Evolutionary conservation across 1,140 invertebrate genomes (phyloP).

Genomic region (Drosophila littoralis): DNA sequence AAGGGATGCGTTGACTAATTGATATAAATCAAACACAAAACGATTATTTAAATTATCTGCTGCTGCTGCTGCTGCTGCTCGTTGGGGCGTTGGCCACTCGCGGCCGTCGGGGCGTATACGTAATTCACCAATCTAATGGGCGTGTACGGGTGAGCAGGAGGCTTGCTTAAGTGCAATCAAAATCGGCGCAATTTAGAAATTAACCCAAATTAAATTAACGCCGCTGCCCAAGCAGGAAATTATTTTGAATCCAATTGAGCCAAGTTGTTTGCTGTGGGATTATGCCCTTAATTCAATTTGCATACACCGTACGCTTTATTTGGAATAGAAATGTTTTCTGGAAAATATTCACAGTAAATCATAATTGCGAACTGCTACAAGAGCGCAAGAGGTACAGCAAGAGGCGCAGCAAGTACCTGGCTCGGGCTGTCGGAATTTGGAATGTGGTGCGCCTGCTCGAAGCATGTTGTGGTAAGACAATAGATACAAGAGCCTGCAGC

Average conservation of each 20-base stretch:
- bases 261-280: background rate
- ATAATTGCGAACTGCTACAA: background rate
- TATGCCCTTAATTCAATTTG: background rate
- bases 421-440: too few species aligned
- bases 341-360: background rate
- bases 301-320: background rate
- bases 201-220: slow-evolving; percentile 16
- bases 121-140: slow-evolving; percentile 18
- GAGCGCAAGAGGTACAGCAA: too few species aligned
- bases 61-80: background rate
- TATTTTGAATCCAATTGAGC: slow-evolving; percentile 2
- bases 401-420: too few species aligned
- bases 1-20: slow-evolving; percentile 30
- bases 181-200: background rate
- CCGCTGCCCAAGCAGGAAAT: slow-evolving; percentile 7
- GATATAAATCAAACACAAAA: slow-evolving; percentile 48
- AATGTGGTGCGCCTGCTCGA: too few species aligned
- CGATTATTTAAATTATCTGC: slow-evolving; percentile 24
- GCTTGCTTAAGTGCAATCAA: background rate
- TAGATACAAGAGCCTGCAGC: too few species aligned
- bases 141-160: background rate
- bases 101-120: slow-evolving; percentile 23
- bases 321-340: background rate
- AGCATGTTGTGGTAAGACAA: too few species aligned
- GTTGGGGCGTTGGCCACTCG: background rate